Base-by-base conservation (phyloP, 2,888 invertebrate species). In the Trissoscelio sp. region DNA sequence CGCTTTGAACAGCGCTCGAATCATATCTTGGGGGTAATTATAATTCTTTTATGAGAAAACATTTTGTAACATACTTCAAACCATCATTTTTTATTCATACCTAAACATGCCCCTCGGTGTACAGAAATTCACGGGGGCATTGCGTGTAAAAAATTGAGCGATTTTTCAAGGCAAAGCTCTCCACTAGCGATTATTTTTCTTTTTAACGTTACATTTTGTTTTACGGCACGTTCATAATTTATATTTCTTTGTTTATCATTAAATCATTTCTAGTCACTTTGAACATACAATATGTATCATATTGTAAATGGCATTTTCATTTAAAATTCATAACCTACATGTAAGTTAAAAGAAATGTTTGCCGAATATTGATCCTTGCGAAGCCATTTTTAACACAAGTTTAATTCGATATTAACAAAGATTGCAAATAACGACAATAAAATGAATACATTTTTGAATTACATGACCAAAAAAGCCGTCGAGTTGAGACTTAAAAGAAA, bases 41-140 rank as follows among this genome's bases (percentile, higher is more conserved):
- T 66, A 53, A 66, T 66, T 42, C 42, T 53, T 66, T 66, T 66
- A 53, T 42, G 53, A 66, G 53, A 39, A 24, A 66, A 66, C 39
- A 66, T 28, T 66, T 66, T 53, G 53, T 66, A 51, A 53, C 53
- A 53, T 42, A 42, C 24, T 58, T 42, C 39, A 58, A 58, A 42
- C 37, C 16, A 39, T 58, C 24, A 58, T 70, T 70, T 37, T 70
- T 58, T 58, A 70, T 58, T 58, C 58, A 58, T 42, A 18, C 9
- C 58, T 42, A 58, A 66, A 66, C 53, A 64, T 24, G 14, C 22
- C 51, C 51, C 37, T 48, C 62, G 34, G 46, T 64, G 22, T 34
- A 34, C 46, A 46, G 62, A 64, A 46, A 64, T 48, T 46, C 62
- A 20, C 34, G 18, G 34, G 48, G 22, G 48, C 62, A 34, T 48